phyloP scores from a whole-genome alignment of 2,888 invertebrate species.

The Leptopilina syphax region DNA sequence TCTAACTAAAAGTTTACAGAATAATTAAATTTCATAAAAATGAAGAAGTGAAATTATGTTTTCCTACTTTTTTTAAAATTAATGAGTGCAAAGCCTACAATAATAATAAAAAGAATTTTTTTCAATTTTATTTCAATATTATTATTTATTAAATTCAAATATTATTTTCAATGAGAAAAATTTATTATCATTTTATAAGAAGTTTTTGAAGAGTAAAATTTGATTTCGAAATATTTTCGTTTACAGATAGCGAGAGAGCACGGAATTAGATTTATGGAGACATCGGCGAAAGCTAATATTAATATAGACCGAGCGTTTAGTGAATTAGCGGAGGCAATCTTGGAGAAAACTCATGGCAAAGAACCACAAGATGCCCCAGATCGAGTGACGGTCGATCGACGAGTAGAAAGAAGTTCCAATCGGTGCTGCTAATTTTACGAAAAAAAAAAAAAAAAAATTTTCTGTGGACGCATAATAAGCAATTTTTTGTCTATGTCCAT shows the following conservation, averaged over 20 bases:
- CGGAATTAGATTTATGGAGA: constrained; percentile 97
- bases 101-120: too few species aligned
- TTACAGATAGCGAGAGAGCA: constrained; percentile 95
- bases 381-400: constrained; percentile 85
- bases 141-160: too few species aligned
- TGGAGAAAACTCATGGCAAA: constrained; percentile 92
- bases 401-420: constrained; percentile 82
- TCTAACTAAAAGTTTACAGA: too few species aligned
- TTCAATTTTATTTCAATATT: too few species aligned
- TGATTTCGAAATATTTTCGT: constrained; percentile 38
- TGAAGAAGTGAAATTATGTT: too few species aligned
- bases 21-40: too few species aligned
- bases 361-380: constrained; percentile 88
- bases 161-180: too few species aligned
- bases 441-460: constrained; percentile 32
- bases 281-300: constrained; percentile 97
- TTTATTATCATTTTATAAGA: too few species aligned
- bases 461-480: constrained; percentile 62
- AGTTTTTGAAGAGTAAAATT: too few species aligned
- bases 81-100: too few species aligned
- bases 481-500: constrained; percentile 66
- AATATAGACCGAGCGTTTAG: constrained; percentile 98
- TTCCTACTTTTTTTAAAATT: too few species aligned
- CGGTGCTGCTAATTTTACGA: constrained; percentile 79
- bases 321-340: constrained; percentile 95